Percentiles rank a stretch among this genome's conserved stretches.
phyloP scores from a whole-genome alignment of 2,888 invertebrate species.

The Ecdyonurus torrentis region DNA sequence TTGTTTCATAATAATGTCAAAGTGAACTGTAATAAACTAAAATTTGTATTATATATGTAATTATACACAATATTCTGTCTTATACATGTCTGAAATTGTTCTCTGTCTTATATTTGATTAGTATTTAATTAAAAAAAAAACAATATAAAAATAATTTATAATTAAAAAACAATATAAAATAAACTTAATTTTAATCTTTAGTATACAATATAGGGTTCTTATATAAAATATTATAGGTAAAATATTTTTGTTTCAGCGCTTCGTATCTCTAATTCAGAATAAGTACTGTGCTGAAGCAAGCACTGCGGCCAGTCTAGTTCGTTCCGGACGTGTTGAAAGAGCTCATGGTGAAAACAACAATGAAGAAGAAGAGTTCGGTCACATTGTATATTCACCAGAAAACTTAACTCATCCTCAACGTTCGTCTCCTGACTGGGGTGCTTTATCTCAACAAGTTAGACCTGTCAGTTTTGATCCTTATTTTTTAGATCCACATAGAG shows the following conservation, averaged over 20 bases:
- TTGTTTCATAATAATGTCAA: too few relatives aligned
- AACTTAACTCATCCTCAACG: conserved; percentile 10
- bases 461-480: conserved; percentile 7
- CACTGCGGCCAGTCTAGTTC: neutral
- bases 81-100: too few relatives aligned
- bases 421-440: conserved; percentile 12
- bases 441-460: conserved; percentile 4
- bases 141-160: too few relatives aligned
- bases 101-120: too few relatives aligned
- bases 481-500: conserved; percentile 3
- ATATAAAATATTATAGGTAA: too few relatives aligned
- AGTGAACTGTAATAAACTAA: too few relatives aligned
- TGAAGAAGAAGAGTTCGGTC: conserved; percentile 11
- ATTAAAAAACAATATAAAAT: too few relatives aligned
- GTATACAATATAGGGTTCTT: too few relatives aligned
- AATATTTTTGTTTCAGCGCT: conserved; percentile 9
- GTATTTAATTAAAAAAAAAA: too few relatives aligned
- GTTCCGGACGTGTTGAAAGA: neutral
- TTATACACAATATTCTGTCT: too few relatives aligned
- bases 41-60: too few relatives aligned
- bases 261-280: conserved; percentile 11
- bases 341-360: neutral
- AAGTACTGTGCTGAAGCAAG: conserved; percentile 11
- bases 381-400: conserved; percentile 13
- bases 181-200: too few relatives aligned